These are phyloP conservation scores for Acrossocheilus wenchowensis DNA, from an alignment of 2,797 vertebrate genomes.

Conservation along the genomic window DNA sequence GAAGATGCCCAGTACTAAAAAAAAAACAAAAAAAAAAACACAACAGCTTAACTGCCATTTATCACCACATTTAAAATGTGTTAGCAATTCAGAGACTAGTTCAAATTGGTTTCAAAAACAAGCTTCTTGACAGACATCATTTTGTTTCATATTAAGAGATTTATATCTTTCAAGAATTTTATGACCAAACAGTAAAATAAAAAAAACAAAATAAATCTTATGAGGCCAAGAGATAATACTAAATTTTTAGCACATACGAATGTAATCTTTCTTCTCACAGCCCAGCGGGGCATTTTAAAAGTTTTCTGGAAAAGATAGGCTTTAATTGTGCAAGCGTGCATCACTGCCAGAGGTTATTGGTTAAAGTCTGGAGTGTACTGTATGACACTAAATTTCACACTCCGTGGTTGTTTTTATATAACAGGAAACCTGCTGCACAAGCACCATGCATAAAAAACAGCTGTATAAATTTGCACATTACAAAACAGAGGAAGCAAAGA, in stretches of 20 bases:
- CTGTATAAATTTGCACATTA: constrained; percentile 33
- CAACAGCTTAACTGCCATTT: background rate
- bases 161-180: constrained; percentile 26
- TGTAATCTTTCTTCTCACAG: background rate
- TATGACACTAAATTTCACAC: constrained; percentile 23
- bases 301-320: constrained; percentile 8
- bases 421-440: background rate
- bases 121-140: background rate
- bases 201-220: constrained; percentile 20
- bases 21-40: background rate
- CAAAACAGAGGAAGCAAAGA: constrained; percentile 7
- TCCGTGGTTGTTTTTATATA: constrained; percentile 17
- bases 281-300: background rate
- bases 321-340: background rate
- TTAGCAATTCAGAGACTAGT: constrained; percentile 1
- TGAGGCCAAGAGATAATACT: constrained; percentile 37
- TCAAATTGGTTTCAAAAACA: constrained; percentile 14
- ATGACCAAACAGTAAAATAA: constrained; percentile 4
- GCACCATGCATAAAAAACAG: constrained; percentile 20
- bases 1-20: background rate
- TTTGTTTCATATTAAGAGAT: constrained; percentile 1
- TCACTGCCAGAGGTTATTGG: constrained; percentile 23
- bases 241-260: constrained; percentile 18
- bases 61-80: background rate
- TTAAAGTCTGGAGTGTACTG: background rate